These are phyloP conservation scores for Pithys albifrons DNA, from an alignment of 2,113 vertebrate genomes.

Conservation along the genomic window DNA sequence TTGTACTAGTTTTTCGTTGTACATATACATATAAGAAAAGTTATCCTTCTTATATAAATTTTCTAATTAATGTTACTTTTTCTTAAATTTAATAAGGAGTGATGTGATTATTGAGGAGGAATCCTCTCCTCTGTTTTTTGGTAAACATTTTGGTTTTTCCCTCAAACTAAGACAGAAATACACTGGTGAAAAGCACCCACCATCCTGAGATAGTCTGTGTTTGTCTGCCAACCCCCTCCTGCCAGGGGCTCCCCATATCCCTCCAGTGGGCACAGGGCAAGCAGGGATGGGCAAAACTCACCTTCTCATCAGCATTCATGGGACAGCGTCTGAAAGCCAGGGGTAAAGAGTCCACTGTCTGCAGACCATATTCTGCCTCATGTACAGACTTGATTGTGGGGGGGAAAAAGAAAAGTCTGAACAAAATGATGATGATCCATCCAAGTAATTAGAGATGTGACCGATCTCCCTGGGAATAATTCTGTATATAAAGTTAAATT, in stretches of 20 bases:
- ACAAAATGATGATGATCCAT: neutral
- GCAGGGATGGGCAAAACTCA: neutral
- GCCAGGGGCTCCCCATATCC: rapidly evolving
- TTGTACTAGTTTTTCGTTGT: no score
- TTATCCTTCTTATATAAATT: no score
- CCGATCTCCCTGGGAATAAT: neutral
- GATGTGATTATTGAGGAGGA: no score
- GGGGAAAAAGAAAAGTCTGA: neutral
- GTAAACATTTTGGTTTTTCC: no score
- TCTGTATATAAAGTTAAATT: neutral
- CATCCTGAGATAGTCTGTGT: neutral
- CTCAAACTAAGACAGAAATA: neutral
- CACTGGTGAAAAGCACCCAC: neutral
- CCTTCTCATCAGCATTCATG: neutral
- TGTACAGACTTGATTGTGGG: rapidly evolving
- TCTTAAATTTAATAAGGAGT: no score
- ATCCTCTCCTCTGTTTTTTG: no score
- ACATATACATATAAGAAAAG: no score
- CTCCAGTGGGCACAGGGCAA: rapidly evolving
- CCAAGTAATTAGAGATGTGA: neutral
- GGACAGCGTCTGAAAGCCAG: neutral
- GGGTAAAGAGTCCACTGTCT: neutral
- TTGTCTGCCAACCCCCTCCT: neutral
- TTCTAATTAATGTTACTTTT: no score
- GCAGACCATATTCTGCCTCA: neutral